These are phyloP conservation scores for Triops cancriformis DNA, from an alignment of 1,140 invertebrate species.

Conservation along the genomic window DNA sequence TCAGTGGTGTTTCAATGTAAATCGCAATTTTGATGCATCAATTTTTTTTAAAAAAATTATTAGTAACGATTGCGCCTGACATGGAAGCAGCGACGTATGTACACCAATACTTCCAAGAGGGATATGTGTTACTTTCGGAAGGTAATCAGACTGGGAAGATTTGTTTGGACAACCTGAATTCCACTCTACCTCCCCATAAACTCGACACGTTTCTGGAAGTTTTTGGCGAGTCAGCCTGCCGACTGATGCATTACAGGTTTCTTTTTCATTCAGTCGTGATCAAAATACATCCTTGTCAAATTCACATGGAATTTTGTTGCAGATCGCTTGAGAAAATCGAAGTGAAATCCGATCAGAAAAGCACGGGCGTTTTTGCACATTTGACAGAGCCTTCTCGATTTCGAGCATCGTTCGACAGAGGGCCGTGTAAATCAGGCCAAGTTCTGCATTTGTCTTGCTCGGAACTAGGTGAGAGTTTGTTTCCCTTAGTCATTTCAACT, in stretches of 20 bases:
- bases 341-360: conserved; percentile 46
- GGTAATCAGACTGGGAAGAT: conserved; percentile 69
- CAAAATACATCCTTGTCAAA: not conserved
- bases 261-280: conserved; percentile 29
- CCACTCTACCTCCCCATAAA: conserved; percentile 41
- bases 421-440: conserved; percentile 61
- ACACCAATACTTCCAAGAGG: conserved; percentile 54
- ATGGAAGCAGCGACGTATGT: conserved; percentile 42
- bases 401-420: conserved; percentile 56
- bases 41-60: too few species aligned
- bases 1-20: too few species aligned
- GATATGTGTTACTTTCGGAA: conserved; percentile 73
- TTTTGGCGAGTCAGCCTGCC: conserved; percentile 66
- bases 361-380: conserved; percentile 52
- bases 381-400: conserved; percentile 54
- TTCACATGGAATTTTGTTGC: conserved; percentile 24
- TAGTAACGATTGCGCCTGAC: conserved; percentile 64
- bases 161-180: conserved; percentile 62
- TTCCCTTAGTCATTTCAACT: conserved; percentile 2
- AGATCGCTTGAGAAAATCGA: conserved; percentile 50
- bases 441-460: conserved; percentile 70
- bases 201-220: conserved; percentile 50
- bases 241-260: conserved; percentile 63
- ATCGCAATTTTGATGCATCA: too few species aligned
- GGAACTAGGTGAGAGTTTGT: conserved; percentile 53